These are phyloP conservation scores for Cervus canadensis DNA, from an alignment of 2,113 vertebrate genomes.

Conservation along the genomic window DNA sequence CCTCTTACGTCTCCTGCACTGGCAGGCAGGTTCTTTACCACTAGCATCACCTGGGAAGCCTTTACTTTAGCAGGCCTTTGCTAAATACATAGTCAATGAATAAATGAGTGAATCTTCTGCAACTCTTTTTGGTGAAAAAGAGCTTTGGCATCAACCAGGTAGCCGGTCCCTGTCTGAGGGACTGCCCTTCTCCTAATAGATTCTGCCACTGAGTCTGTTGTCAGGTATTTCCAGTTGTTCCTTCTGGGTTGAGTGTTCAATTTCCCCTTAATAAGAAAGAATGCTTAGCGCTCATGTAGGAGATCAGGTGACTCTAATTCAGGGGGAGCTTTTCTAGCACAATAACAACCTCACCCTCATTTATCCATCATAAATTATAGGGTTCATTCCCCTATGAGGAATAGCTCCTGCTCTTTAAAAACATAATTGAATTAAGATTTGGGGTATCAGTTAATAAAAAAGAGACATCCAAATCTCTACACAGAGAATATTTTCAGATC, in stretches of 20 bases:
- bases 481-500: conserved; percentile 24
- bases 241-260: not conserved
- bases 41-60: not conserved
- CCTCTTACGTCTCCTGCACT: not conserved
- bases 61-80: not conserved
- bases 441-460: not conserved
- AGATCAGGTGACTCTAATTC: not conserved
- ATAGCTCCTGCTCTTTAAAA: conserved; percentile 1
- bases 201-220: not conserved
- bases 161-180: not conserved
- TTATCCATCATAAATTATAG: not conserved
- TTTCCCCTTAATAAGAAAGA: not conserved
- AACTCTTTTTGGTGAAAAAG: not conserved
- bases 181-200: not conserved
- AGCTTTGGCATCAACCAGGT: not conserved
- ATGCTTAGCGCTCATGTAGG: not conserved
- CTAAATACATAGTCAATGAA: not conserved
- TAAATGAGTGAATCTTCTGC: not conserved
- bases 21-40: not conserved
- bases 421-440: not conserved
- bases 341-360: not conserved
- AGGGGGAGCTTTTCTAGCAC: not conserved
- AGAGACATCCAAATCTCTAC: not conserved
- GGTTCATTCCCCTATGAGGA: not conserved
- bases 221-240: not conserved